Conservation (phyloP, 2,113 vertebrate genomes). For the Chitala chitala region DNA sequence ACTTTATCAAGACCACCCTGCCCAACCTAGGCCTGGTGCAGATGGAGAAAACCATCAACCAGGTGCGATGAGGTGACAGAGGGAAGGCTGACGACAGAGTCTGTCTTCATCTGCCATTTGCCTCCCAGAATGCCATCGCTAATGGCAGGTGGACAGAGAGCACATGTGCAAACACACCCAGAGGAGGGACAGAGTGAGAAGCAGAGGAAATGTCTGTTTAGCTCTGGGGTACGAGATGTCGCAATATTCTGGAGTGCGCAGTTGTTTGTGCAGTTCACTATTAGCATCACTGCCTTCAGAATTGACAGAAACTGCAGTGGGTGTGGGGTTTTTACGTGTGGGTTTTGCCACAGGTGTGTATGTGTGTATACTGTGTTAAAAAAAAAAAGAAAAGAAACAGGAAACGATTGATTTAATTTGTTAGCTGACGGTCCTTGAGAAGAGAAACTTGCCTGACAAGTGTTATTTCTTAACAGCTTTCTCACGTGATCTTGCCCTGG, state of each 20-base stretch:
- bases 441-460: neutral
- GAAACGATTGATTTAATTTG: constrained; percentile 16
- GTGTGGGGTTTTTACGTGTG: neutral
- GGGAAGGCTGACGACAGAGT: neutral
- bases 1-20: constrained; percentile 89
- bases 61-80: constrained; percentile 61
- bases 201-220: too few relatives aligned
- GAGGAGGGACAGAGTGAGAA: too few relatives aligned
- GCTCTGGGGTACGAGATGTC: neutral
- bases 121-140: too few relatives aligned
- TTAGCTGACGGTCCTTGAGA: neutral
- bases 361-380: neutral
- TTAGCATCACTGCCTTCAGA: too few relatives aligned
- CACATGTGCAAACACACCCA: too few relatives aligned
- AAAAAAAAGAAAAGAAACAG: neutral
- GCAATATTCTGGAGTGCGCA: too few relatives aligned
- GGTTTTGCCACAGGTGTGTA: neutral
- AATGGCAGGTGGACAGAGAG: too few relatives aligned
- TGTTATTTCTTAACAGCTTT: neutral
- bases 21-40: constrained; percentile 90
- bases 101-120: neutral
- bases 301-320: neutral
- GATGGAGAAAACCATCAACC: constrained; percentile 95
- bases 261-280: too few relatives aligned
- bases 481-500: neutral